These are phyloP conservation scores for Temnothorax nylanderi DNA, from an alignment of 1,140 invertebrate genomes.

Conservation along the genomic window DNA sequence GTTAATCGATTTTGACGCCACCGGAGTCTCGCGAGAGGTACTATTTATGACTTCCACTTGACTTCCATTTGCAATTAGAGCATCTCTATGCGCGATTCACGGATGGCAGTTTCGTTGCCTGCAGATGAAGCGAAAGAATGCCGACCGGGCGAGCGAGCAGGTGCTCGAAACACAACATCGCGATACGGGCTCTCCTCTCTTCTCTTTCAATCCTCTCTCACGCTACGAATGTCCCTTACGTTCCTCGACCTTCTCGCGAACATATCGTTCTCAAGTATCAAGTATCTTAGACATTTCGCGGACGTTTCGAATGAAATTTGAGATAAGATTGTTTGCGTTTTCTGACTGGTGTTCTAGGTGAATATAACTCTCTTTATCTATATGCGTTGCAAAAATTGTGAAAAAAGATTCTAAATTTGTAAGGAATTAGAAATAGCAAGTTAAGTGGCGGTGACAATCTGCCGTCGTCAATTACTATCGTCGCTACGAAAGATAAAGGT, in stretches of 20 bases:
- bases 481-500: not conserved
- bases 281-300: not conserved
- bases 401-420: not conserved
- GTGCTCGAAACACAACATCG: constrained; percentile 66
- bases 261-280: constrained; percentile 5
- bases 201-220: constrained; percentile 49
- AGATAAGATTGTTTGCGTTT: not conserved
- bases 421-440: not conserved
- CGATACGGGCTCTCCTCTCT: constrained; percentile 51
- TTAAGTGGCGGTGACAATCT: not conserved
- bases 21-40: not conserved
- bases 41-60: constrained; percentile 27
- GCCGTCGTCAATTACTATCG: not conserved
- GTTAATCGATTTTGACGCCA: constrained; percentile 45
- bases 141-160: constrained; percentile 70
- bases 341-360: not conserved
- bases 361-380: not conserved
- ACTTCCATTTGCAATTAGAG: constrained; percentile 52
- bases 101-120: constrained; percentile 53
- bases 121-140: constrained; percentile 75
- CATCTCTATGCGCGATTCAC: constrained; percentile 43
- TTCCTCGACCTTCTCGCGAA: not conserved
- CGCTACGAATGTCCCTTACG: constrained; percentile 23
- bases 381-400: not conserved
- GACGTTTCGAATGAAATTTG: not conserved